Evolutionary conservation across 2,888 invertebrate genomes (phyloP).

Genomic region (Drosophila diplacantha): DNA sequence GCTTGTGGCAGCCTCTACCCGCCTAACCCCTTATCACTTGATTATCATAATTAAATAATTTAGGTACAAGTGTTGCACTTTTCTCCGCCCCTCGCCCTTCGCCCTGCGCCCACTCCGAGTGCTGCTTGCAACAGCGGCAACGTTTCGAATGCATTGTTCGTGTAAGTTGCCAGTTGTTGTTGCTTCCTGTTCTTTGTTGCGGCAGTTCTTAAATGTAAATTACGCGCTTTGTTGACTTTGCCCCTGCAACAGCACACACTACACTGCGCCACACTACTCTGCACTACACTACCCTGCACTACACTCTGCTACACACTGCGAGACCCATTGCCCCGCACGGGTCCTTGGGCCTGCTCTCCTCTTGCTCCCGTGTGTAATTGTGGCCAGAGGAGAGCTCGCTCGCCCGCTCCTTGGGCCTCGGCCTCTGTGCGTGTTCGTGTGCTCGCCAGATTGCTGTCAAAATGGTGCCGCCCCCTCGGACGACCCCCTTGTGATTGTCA

Average conservation of each 20-base stretch:
- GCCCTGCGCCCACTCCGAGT: constrained; percentile 26
- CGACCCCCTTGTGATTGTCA: constrained; percentile 24
- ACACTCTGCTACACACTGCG: constrained; percentile 8
- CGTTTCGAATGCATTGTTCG: constrained; percentile 41
- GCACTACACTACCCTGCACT: constrained; percentile 2
- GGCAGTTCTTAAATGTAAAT: constrained; percentile 67
- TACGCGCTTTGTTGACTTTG: constrained; percentile 69
- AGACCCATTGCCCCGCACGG: neutral
- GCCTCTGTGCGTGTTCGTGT: constrained; percentile 24
- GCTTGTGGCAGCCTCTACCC: constrained; percentile 1
- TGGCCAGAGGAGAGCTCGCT: constrained; percentile 20
- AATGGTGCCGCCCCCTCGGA: constrained; percentile 23
- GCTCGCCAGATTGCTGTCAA: constrained; percentile 38
- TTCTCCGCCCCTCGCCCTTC: constrained; percentile 24
- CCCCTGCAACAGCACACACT: constrained; percentile 35
- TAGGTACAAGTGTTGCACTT: constrained; percentile 64
- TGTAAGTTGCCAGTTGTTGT: constrained; percentile 43
- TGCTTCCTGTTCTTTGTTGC: constrained; percentile 65
- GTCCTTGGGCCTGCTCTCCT: neutral
- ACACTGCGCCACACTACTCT: constrained; percentile 6
- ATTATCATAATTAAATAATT: constrained; percentile 70
- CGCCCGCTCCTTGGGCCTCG: neutral
- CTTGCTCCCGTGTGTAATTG: constrained; percentile 24
- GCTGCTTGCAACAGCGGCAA: constrained; percentile 28
- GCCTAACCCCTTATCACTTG: constrained; percentile 34